Base-by-base conservation (phyloP, 30 jellyfish, hydroid and myxozoan species). In the Hydractinia echinata region DNA sequence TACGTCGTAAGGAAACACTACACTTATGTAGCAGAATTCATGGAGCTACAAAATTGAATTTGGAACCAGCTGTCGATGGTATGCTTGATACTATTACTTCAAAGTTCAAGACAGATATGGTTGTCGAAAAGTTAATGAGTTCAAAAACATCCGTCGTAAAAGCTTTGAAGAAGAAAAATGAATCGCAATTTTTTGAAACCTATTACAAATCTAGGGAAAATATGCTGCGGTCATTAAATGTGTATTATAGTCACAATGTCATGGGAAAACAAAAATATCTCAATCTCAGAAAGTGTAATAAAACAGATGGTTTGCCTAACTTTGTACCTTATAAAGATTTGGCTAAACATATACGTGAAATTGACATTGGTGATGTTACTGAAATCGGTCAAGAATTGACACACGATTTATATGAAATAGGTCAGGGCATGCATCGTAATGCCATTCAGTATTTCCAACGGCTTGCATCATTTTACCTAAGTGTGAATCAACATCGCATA, bases 191-290 rank as follows among this genome's bases (percentile, higher is more conserved):
- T 64, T 7, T n/a, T 6, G 39, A 13, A 64, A 6, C 9, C 9
- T 6, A 64, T 51, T 64, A 4, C 39, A 51, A 7, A 7, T 64
- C 74, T 6, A 30, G 44, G 15, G 74, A 64, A 44, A 64, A 64
- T 13, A 7, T 64, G 9, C 39, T 64, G 16, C 74, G 6, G 9
- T 64, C 4, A 64, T 13, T 64, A 64, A 7, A 64, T 64, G 16
- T 13, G 19, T 64, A 64, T 13, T 64, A 64, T 64, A 64, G 74
- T 51, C 74, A 64, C 16, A 64, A 13, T 64, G 74, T 64, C 8
- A 6, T 64, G 9, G 74, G 2, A 13, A 13, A 64, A 13, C 18
- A 8, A 7, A 64, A 64, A 13, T 64, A 64, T 64, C 2, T 7
- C 16, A 6, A 51, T 13, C 9, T 7, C 39, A 64, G 74, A 13